phyloP scores from a whole-genome alignment of 2,113 vertebrate genomes.

The Penelope pileata region DNA sequence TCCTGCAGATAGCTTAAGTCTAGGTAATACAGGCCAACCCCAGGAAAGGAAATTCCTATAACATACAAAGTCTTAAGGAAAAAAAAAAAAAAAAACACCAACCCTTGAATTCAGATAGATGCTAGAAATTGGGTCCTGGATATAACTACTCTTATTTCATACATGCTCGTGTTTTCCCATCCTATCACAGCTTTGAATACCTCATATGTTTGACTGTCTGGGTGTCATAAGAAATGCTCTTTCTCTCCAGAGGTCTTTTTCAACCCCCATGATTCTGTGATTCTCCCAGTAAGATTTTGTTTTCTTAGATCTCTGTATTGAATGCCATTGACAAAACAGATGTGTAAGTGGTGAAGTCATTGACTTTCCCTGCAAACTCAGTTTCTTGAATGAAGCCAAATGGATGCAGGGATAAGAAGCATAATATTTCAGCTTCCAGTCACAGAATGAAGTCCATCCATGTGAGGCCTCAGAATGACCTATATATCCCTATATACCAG shows the following conservation, averaged over 20 bases:
- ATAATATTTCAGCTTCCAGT: neutral
- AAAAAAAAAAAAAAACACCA: neutral
- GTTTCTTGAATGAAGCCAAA: neutral
- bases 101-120: neutral
- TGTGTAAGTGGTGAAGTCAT: neutral
- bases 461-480: neutral
- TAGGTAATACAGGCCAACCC: neutral
- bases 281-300: neutral
- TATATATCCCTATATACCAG: neutral
- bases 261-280: too few species aligned
- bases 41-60: neutral
- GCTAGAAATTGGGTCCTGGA: neutral
- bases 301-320: neutral
- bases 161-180: neutral
- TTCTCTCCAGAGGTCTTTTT: too few species aligned
- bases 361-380: neutral
- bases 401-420: neutral
- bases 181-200: neutral
- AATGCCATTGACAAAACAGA: neutral
- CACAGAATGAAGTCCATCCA: rapidly evolving
- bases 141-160: neutral
- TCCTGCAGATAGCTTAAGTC: neutral
- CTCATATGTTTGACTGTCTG: neutral
- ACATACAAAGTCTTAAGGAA: neutral
- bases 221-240: neutral